phyloP scores from a whole-genome alignment of 2,888 invertebrate species.

The Heliconius aoede region DNA sequence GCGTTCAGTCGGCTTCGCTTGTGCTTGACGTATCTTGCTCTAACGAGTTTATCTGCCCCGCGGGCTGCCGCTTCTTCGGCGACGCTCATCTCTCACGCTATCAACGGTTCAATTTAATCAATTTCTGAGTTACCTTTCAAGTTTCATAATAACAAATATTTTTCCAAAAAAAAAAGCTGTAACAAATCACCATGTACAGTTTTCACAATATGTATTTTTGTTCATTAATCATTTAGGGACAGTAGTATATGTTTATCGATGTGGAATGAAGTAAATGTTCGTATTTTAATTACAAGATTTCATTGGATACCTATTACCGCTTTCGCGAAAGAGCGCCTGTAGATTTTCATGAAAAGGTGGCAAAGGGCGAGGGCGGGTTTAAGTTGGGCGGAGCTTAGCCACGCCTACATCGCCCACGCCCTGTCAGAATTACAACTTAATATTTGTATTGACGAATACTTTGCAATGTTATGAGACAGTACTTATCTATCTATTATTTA shows the following conservation, averaged over 20 bases:
- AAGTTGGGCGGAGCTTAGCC: slow-evolving; percentile 76
- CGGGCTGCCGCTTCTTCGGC: slow-evolving; percentile 68
- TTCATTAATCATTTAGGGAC: background rate
- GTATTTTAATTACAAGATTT: slow-evolving; percentile 46
- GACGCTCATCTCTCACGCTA: slow-evolving; percentile 72
- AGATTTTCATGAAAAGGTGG: slow-evolving; percentile 75
- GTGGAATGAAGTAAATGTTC: slow-evolving; percentile 29
- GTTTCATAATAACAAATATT: slow-evolving; percentile 28
- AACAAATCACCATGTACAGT: background rate
- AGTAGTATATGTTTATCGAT: slow-evolving; percentile 1
- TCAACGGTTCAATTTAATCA: slow-evolving; percentile 71
- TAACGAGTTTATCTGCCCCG: slow-evolving; percentile 83
- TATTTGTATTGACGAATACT: slow-evolving; percentile 62
- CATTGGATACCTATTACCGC: slow-evolving; percentile 49
- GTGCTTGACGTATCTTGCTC: slow-evolving; percentile 71
- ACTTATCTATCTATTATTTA: slow-evolving; percentile 5
- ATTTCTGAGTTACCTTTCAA: slow-evolving; percentile 56
- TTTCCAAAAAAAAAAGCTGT: background rate
- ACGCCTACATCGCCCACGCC: slow-evolving; percentile 78
- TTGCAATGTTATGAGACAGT: slow-evolving; percentile 41
- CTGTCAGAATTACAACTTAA: slow-evolving; percentile 70
- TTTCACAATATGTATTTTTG: background rate
- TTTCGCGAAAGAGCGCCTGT: slow-evolving; percentile 64
- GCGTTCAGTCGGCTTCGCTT: slow-evolving; percentile 61
- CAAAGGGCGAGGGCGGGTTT: slow-evolving; percentile 80